Base-by-base conservation (phyloP, 1,140 invertebrate species). In the Heliconius nattereri region DNA sequence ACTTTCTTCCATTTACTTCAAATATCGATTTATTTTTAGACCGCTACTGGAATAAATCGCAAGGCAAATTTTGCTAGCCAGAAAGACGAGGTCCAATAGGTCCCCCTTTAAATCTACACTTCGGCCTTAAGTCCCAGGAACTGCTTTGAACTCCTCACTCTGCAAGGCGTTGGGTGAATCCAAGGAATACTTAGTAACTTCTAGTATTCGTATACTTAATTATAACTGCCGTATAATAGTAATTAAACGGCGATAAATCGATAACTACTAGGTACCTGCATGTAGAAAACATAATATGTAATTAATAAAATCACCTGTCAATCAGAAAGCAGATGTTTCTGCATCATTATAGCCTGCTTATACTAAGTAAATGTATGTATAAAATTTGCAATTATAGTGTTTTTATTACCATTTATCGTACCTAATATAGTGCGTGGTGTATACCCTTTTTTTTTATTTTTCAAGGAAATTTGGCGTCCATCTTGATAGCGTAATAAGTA, bases 301-400 rank as follows among this genome's bases (percentile, higher is more conserved):
- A 66, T 29, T 13, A 66, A 66, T 29, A 66, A 60, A 66, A 29
- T 66, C 72, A 49, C 72, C 72, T 49, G 49, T 73, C 72, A 73
- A 73, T 73, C 26, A 52, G 26, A 26, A 45, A 49, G 72, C 45
- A 57, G 52, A 54, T 75, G 73, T 72, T 72, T 54, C 7, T 78
- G 1, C 52, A 72, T 35, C 35, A 72, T 78, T 29, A 66, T 35
- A 52, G 8, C 32, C 40, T 23, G 23, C 16, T 52, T 52, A 57
- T 57, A 57, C n/a, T 57, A 19, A 57, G 1, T 66, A 29, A 16
- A 26, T 66, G 29, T 66, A 23, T 1, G n/a, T 66, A 23, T 60
- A 60, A 60, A 26, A 60, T 60, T 60, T 23, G 57, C 57, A 60
- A 26, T 60, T 60, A 60, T 26, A 2, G 23, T 9, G 2, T 3